These are phyloP conservation scores for Euphydryas editha DNA, from an alignment of 2,888 invertebrate species.

Conservation along the genomic window DNA sequence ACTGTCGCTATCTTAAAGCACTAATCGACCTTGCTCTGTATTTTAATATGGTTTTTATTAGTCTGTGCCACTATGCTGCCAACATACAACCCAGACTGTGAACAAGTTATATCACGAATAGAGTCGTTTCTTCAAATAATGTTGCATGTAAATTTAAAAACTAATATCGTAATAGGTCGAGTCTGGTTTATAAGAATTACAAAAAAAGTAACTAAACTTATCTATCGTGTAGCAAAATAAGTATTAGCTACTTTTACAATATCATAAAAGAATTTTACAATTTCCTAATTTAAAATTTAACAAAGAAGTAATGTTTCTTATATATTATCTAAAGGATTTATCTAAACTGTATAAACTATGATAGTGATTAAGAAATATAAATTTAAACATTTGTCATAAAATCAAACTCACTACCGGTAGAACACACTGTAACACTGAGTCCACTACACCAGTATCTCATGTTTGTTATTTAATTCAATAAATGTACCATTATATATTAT, in stretches of 20 bases:
- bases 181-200: background rate
- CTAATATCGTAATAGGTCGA: background rate
- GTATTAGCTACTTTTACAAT: background rate
- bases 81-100: constrained; percentile 31
- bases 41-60: constrained; percentile 69
- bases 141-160: background rate
- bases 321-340: too few relatives aligned
- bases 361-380: too few relatives aligned
- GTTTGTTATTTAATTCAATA: too few relatives aligned
- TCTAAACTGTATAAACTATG: too few relatives aligned
- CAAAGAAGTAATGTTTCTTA: too few relatives aligned
- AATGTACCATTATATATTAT: too few relatives aligned
- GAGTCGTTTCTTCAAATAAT: background rate
- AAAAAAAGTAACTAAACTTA: background rate
- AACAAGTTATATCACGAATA: constrained; percentile 9
- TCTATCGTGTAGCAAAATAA: background rate
- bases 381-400: too few relatives aligned
- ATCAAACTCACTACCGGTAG: too few relatives aligned
- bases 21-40: constrained; percentile 68
- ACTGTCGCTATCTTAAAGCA: constrained; percentile 63
- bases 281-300: too few relatives aligned
- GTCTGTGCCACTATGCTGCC: constrained; percentile 42
- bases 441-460: too few relatives aligned
- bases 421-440: too few relatives aligned
- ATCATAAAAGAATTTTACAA: too few relatives aligned